Evolutionary conservation across 1,140 invertebrate genomes (phyloP).

Genomic region (Habropoda laboriosa): DNA sequence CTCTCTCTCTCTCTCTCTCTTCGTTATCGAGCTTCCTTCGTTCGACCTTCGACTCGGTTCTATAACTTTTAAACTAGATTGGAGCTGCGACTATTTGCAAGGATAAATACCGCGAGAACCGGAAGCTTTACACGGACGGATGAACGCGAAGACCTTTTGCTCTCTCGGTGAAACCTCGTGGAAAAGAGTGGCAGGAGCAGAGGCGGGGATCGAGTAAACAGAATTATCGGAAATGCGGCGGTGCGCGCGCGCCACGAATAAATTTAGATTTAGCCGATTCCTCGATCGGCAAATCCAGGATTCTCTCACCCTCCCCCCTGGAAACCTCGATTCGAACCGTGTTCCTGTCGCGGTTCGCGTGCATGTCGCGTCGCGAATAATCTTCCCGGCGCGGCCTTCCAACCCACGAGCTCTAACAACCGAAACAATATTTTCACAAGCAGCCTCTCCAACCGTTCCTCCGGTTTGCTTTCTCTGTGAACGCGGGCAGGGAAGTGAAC

Average conservation of each 20-base stretch:
- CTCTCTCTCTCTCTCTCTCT: not conserved
- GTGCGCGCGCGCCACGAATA: slow-evolving; percentile 5
- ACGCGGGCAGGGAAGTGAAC: slow-evolving; percentile 1
- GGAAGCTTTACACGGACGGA: too few species aligned
- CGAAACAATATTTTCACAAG: slow-evolving; percentile 44
- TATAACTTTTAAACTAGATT: not conserved
- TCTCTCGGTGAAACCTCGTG: not conserved
- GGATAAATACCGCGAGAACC: slow-evolving; percentile 10
- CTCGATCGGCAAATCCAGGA: slow-evolving; percentile 12
- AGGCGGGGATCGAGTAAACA: slow-evolving; percentile 46
- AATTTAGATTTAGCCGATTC: slow-evolving; percentile 53
- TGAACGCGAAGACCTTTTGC: not conserved
- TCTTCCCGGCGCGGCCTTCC: slow-evolving; percentile 3
- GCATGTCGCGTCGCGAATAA: slow-evolving; percentile 8
- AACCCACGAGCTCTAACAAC: slow-evolving; percentile 5
- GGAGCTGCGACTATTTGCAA: not conserved
- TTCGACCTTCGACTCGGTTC: slow-evolving; percentile 4
- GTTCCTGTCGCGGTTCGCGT: not conserved
- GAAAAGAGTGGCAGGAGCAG: slow-evolving; percentile 9
- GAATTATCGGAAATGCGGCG: slow-evolving; percentile 45
- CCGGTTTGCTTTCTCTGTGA: not conserved
- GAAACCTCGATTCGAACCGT: too few species aligned
- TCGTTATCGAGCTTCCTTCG: slow-evolving; percentile 38
- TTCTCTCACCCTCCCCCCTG: not conserved
- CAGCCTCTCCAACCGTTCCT: not conserved